These are phyloP conservation scores for Drosophila limbata DNA, from an alignment of 2,888 invertebrate species.

Conservation along the genomic window DNA sequence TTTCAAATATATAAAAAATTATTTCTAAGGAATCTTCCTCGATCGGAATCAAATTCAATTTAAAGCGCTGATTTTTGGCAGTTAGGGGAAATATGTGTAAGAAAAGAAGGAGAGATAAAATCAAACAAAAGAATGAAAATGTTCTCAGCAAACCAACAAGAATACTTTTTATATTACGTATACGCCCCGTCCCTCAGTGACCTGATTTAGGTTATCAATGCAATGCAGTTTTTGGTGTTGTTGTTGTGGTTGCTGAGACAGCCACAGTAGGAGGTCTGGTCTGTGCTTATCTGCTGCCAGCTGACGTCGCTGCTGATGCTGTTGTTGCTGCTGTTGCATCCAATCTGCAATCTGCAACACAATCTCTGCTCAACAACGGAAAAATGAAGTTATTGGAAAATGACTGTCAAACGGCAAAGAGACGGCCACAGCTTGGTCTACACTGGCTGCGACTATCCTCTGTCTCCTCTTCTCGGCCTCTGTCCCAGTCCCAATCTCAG, in stretches of 20 bases:
- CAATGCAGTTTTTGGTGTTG: slow-evolving; percentile 58
- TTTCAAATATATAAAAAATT: background rate
- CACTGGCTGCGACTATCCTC: slow-evolving; percentile 12
- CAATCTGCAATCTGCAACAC: slow-evolving; percentile 78
- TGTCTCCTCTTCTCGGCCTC: background rate
- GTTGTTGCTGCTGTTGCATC: slow-evolving; percentile 62
- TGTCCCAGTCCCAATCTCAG: slow-evolving; percentile 4
- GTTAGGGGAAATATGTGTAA: background rate
- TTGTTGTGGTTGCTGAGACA: slow-evolving; percentile 42
- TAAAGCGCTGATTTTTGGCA: slow-evolving; percentile 6
- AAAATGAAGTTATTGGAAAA: slow-evolving; percentile 79
- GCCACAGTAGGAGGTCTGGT: slow-evolving; percentile 41
- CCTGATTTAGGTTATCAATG: slow-evolving; percentile 77
- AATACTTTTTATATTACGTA: slow-evolving; percentile 52
- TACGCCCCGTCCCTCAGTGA: slow-evolving; percentile 48
- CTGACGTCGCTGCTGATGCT: slow-evolving; percentile 53
- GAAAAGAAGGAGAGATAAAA: slow-evolving; percentile 27
- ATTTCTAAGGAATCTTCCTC: background rate
- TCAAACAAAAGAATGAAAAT: slow-evolving; percentile 44
- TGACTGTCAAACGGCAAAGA: slow-evolving; percentile 65
- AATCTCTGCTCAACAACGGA: slow-evolving; percentile 79
- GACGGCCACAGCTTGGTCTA: slow-evolving; percentile 31
- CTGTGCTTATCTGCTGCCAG: slow-evolving; percentile 50
- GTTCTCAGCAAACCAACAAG: slow-evolving; percentile 34
- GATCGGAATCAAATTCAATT: slow-evolving; percentile 4